These are phyloP conservation scores for Polypterus bichir DNA, from an alignment of 2,113 vertebrate genomes.

Conservation along the genomic window DNA sequence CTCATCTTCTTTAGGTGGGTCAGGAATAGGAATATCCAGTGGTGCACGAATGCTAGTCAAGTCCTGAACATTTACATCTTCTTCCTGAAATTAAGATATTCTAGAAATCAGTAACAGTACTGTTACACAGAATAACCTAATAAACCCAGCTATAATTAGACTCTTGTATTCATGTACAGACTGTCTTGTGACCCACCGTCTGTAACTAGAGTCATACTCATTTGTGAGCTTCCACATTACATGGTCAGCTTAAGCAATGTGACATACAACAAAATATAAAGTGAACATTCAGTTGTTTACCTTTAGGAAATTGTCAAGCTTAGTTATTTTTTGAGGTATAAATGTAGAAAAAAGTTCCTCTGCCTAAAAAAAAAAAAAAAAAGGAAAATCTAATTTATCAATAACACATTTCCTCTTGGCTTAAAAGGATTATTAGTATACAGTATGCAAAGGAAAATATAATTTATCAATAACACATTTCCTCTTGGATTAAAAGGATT, in stretches of 20 bases:
- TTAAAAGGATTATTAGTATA: no score
- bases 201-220: no score
- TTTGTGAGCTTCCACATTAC: no score
- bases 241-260: no score
- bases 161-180: no score
- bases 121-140: no score
- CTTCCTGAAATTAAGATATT: slow-evolving; percentile 40
- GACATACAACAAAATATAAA: no score
- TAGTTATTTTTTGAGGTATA: slow-evolving; percentile 61
- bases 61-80: slow-evolving; percentile 51
- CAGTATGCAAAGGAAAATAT: background rate
- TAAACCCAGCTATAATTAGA: background rate
- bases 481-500: no score
- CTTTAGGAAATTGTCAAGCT: slow-evolving; percentile 55
- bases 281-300: slow-evolving; percentile 28
- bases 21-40: slow-evolving; percentile 76
- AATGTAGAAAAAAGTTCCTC: slow-evolving; percentile 55
- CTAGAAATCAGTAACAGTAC: no score
- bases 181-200: no score
- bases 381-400: background rate
- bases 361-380: slow-evolving; percentile 40
- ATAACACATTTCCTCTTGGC: no score
- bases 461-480: no score
- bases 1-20: slow-evolving; percentile 73
- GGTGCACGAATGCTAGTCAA: slow-evolving; percentile 51